Conservation (phyloP, 1,140 invertebrate genomes). For the Araneus ventricosus region DNA sequence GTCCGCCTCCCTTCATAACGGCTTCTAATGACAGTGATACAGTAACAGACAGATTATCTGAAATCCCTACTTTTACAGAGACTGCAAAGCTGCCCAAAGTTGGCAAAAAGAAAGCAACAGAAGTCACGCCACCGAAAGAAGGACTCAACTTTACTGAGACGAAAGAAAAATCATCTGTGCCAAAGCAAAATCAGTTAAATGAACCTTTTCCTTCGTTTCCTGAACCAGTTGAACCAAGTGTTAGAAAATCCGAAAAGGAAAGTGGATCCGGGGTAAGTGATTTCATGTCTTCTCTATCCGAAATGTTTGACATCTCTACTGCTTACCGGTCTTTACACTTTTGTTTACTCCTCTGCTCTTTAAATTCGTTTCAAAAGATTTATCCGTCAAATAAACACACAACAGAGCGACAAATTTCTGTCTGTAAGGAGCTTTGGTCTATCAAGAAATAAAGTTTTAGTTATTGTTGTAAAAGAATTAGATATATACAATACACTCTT, state of each 20-base stretch:
- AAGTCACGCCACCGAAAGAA: not conserved
- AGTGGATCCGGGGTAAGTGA: slow-evolving; percentile 39
- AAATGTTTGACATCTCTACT: too few relatives aligned
- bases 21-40: slow-evolving; percentile 71
- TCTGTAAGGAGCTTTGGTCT: too few relatives aligned
- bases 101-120: slow-evolving; percentile 39
- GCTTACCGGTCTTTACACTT: too few relatives aligned
- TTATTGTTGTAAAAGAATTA: too few relatives aligned
- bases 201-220: not conserved
- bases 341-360: too few relatives aligned
- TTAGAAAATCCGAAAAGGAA: slow-evolving; percentile 42
- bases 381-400: too few relatives aligned
- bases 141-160: slow-evolving; percentile 32
- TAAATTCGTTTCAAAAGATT: too few relatives aligned
- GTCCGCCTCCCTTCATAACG: not conserved
- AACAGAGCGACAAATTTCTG: too few relatives aligned
- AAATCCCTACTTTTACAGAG: slow-evolving; percentile 25
- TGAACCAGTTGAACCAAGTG: not conserved
- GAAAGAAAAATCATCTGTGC: slow-evolving; percentile 39
- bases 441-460: too few relatives aligned
- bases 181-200: slow-evolving; percentile 48
- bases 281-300: not conserved
- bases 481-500: too few relatives aligned
- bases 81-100: not conserved
- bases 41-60: slow-evolving; percentile 48